phyloP scores from a whole-genome alignment of 2,888 invertebrate genomes.

The Oscheius sp. region DNA sequence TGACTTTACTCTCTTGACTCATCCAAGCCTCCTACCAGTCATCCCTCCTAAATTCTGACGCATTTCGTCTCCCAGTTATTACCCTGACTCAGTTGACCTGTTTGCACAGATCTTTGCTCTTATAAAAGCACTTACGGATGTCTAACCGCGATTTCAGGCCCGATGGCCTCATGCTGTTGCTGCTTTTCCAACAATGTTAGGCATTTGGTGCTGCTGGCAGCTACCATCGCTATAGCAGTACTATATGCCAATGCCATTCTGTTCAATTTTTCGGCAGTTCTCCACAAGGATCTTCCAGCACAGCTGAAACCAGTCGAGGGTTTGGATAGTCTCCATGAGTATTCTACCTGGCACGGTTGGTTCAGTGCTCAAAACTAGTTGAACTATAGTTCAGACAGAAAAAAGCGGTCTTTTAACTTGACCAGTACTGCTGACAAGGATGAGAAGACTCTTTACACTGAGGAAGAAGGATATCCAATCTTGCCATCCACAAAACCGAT shows the following conservation, averaged over 20 bases:
- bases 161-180: slow-evolving; percentile 54
- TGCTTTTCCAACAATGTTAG: slow-evolving; percentile 58
- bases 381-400: slow-evolving; percentile 10
- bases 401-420: slow-evolving; percentile 17
- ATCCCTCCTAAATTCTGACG: neutral
- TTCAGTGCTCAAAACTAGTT: neutral
- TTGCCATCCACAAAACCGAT: slow-evolving; percentile 23
- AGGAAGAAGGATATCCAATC: slow-evolving; percentile 35
- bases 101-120: neutral
- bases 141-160: slow-evolving; percentile 16
- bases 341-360: slow-evolving; percentile 40
- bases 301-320: slow-evolving; percentile 42
- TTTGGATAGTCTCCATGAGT: slow-evolving; percentile 46
- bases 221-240: slow-evolving; percentile 48
- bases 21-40: neutral
- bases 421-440: slow-evolving; percentile 12
- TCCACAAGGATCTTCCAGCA: slow-evolving; percentile 41
- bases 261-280: slow-evolving; percentile 60
- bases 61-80: neutral
- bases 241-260: slow-evolving; percentile 61
- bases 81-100: neutral
- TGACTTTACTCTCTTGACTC: neutral
- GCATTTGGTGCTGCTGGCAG: slow-evolving; percentile 55
- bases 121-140: neutral
- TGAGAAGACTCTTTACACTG: slow-evolving; percentile 26